Evolutionary conservation across 2,888 invertebrate species (phyloP).

Genomic region (Limnephilus rhombicus): DNA sequence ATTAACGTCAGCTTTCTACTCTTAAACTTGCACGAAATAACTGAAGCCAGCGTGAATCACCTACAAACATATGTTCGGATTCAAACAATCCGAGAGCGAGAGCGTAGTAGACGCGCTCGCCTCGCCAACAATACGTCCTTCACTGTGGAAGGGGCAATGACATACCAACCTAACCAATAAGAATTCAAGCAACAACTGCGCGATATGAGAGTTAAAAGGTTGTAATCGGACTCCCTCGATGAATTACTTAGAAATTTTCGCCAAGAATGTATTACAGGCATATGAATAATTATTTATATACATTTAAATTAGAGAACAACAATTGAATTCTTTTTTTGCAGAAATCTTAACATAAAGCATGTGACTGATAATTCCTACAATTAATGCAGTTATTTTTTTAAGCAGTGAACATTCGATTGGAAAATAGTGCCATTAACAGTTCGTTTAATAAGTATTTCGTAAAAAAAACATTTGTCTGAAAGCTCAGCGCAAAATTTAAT

Average conservation of each 20-base stretch:
- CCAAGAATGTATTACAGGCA: not conserved
- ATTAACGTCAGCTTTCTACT: conserved; percentile 1
- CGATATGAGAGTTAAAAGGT: not conserved
- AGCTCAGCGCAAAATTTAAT: not conserved
- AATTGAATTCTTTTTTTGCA: not conserved
- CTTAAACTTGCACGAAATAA: not conserved
- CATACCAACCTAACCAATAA: not conserved
- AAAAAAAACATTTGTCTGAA: not conserved
- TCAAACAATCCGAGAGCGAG: not conserved
- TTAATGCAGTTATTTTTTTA: not conserved
- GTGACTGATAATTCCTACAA: not conserved
- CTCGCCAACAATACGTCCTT: not conserved
- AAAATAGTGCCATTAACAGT: not conserved
- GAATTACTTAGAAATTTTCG: not conserved
- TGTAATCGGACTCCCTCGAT: not conserved
- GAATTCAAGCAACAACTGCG: not conserved
- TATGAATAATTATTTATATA: not conserved
- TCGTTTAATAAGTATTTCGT: not conserved
- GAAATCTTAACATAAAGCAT: not conserved
- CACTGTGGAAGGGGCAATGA: too few relatives aligned
- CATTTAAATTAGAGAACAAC: not conserved
- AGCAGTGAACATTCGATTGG: not conserved
- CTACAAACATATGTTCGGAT: not conserved
- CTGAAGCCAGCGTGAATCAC: not conserved
- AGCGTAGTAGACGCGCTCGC: not conserved